Evolutionary conservation across 2,797 vertebrate species (phyloP).

Genomic region (Falco naumanni): DNA sequence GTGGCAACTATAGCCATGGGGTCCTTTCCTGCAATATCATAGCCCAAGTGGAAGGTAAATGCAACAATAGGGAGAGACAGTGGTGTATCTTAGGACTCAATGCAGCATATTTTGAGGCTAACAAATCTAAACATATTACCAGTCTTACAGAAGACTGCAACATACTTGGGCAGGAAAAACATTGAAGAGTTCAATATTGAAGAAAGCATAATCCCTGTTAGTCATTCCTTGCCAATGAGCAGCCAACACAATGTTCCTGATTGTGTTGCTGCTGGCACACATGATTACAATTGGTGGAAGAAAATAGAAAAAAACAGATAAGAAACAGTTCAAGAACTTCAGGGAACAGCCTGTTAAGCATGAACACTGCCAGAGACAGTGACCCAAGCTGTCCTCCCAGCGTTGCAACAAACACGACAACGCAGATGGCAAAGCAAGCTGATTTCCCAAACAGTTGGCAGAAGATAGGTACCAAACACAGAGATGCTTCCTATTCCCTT

Average conservation of each 20-base stretch:
- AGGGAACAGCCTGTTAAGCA: slow-evolving; percentile 39
- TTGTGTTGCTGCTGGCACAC: slow-evolving; percentile 88
- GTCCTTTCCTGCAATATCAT: background rate
- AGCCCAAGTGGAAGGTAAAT: background rate
- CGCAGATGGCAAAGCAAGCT: background rate
- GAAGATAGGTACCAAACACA: background rate
- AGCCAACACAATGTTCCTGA: slow-evolving; percentile 92
- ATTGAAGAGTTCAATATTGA: slow-evolving; percentile 97
- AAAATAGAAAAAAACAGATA: slow-evolving; percentile 60
- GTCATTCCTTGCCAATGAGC: slow-evolving; percentile 89
- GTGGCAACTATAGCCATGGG: background rate
- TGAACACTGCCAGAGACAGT: slow-evolving; percentile 16
- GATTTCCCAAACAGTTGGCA: background rate
- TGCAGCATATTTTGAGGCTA: background rate
- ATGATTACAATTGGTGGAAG: slow-evolving; percentile 90
- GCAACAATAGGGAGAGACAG: background rate
- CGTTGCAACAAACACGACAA: slow-evolving; percentile 19
- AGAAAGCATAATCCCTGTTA: slow-evolving; percentile 89
- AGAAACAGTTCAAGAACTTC: slow-evolving; percentile 22
- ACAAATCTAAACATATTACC: slow-evolving; percentile 5
- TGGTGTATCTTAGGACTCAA: background rate
- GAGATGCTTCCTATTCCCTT: background rate
- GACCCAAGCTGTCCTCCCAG: slow-evolving; percentile 20
- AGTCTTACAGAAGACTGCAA: slow-evolving; percentile 28
- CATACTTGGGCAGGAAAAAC: background rate